Evolutionary conservation across 2,113 vertebrate species (phyloP).

Genomic region (Ginglymostoma cirratum): DNA sequence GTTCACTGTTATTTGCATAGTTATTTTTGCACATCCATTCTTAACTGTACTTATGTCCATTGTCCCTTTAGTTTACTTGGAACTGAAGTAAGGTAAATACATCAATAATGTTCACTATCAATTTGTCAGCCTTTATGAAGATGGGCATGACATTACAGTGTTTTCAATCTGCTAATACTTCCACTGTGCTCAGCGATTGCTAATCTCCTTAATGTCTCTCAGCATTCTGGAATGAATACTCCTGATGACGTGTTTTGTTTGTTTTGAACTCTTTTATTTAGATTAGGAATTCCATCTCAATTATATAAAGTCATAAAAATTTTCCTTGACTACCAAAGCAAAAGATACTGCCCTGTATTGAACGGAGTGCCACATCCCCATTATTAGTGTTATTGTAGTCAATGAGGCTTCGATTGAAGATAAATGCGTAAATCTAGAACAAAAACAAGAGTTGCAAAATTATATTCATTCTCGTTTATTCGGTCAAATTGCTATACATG

Average conservation of each 20-base stretch:
- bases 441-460: background rate
- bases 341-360: background rate
- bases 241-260: background rate
- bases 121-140: background rate
- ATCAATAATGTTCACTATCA: background rate
- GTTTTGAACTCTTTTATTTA: background rate
- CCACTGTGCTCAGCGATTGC: background rate
- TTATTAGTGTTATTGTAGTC: background rate
- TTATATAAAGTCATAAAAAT: background rate
- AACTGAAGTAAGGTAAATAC: background rate
- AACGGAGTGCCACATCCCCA: background rate
- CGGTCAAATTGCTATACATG: background rate
- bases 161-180: background rate
- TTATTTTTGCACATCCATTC: background rate
- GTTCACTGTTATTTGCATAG: background rate
- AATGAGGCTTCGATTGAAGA: background rate
- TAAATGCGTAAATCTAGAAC: background rate
- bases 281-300: background rate
- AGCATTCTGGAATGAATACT: background rate
- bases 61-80: background rate
- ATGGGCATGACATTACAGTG: background rate
- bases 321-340: background rate
- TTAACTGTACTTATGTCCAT: background rate
- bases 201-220: background rate
- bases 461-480: background rate